Conservation (phyloP, 2,888 invertebrate genomes). For the Seira musarum region DNA sequence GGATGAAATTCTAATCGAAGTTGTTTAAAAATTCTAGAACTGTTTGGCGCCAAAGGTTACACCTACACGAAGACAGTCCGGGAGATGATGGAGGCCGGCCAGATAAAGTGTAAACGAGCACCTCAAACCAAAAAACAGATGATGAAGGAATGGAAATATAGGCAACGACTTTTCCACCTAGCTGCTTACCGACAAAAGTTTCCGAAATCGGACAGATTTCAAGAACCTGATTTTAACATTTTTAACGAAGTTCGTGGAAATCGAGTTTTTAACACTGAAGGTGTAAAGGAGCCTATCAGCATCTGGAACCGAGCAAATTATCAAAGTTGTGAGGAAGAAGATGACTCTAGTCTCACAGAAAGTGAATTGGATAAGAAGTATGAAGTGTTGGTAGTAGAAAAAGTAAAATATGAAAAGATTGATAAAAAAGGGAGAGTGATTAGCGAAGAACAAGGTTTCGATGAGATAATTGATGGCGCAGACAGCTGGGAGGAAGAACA, state of each 20-base stretch:
- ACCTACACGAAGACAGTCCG: constrained; percentile 28
- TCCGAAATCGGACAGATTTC: background rate
- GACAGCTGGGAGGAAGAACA: background rate
- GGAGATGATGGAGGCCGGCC: constrained; percentile 1
- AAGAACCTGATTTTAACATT: background rate
- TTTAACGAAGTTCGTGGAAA: background rate
- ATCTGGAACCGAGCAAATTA: constrained; percentile 51
- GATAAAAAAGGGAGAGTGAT: too few relatives aligned
- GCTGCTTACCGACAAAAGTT: constrained; percentile 27
- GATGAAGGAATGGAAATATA: constrained; percentile 52
- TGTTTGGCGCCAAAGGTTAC: constrained; percentile 63
- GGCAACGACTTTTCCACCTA: constrained; percentile 33
- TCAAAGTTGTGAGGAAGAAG: constrained; percentile 4
- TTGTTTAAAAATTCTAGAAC: constrained; percentile 32
- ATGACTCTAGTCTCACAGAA: background rate
- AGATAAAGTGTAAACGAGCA: background rate
- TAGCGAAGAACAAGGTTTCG: background rate
- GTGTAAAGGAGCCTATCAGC: background rate
- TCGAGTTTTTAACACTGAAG: constrained; percentile 18
- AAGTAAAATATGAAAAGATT: background rate
- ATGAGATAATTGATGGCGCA: background rate
- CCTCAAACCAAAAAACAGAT: constrained; percentile 30
- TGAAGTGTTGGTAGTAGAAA: constrained; percentile 14
- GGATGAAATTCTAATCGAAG: too few relatives aligned
- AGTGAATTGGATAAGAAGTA: constrained; percentile 9